phyloP scores from a whole-genome alignment of 2,888 invertebrate species.

The Anticlea derivata region DNA sequence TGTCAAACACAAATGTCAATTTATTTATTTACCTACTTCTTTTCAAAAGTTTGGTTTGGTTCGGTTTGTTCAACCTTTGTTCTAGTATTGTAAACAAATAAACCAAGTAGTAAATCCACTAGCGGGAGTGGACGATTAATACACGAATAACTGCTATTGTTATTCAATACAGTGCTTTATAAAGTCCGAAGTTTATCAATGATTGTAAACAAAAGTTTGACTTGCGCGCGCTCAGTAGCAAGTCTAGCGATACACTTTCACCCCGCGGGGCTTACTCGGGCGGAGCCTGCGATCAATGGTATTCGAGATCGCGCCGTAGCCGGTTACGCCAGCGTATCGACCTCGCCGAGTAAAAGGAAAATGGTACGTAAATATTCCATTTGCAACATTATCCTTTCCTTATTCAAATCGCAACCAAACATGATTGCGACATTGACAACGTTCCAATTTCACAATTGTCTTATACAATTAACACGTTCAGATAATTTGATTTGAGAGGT shows the following conservation, averaged over 20 bases:
- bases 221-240: constrained; percentile 47
- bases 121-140: too few species aligned
- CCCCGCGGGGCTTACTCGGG: constrained; percentile 56
- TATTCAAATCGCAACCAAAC: not conserved
- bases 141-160: too few species aligned
- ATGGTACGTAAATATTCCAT: constrained; percentile 57
- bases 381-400: not conserved
- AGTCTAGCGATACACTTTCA: constrained; percentile 72
- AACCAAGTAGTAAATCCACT: too few species aligned
- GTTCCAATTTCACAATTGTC: too few species aligned
- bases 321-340: constrained; percentile 56
- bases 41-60: too few species aligned
- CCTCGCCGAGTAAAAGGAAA: constrained; percentile 66
- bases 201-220: constrained; percentile 40
- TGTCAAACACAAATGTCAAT: too few species aligned
- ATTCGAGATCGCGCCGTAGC: constrained; percentile 51
- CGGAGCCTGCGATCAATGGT: constrained; percentile 63
- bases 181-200: constrained; percentile 14
- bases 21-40: too few species aligned
- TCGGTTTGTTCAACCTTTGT: too few species aligned
- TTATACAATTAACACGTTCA: too few species aligned
- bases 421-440: too few species aligned
- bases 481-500: too few species aligned
- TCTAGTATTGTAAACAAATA: too few species aligned
- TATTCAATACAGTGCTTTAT: not conserved